Conservation (phyloP, 2,888 invertebrate genomes). For the Timema podura region DNA sequence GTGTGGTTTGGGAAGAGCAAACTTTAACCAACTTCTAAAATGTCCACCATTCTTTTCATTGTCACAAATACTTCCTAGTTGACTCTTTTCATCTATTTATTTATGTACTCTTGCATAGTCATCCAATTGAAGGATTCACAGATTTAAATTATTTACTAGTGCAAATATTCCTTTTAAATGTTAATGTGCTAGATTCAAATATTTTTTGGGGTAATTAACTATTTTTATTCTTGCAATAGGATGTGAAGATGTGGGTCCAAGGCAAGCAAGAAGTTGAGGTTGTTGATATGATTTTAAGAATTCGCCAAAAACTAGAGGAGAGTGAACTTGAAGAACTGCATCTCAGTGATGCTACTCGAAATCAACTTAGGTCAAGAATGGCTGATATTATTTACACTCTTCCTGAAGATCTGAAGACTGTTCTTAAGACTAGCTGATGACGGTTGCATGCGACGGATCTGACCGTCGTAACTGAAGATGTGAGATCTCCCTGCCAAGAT, state of each 20-base stretch:
- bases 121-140: no score
- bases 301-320: constrained; percentile 81
- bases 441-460: constrained; percentile 19
- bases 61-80: no score
- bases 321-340: constrained; percentile 54
- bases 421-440: constrained; percentile 49
- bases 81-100: no score
- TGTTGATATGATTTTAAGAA: constrained; percentile 92
- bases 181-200: no score
- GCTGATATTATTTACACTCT: constrained; percentile 77
- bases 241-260: constrained; percentile 84
- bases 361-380: constrained; percentile 54
- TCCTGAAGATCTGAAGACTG: constrained; percentile 82
- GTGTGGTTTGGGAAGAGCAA: no score
- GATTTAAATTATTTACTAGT: no score
- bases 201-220: neutral
- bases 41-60: no score
- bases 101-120: no score
- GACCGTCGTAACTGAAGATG: neutral
- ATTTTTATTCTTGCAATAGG: constrained; percentile 51
- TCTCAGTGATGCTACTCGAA: constrained; percentile 51
- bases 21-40: no score
- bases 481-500: no score
- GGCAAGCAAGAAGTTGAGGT: constrained; percentile 96
- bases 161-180: no score